These are phyloP conservation scores for Varanus komodoensis DNA, from an alignment of 2,113 vertebrate species.

Conservation along the genomic window DNA sequence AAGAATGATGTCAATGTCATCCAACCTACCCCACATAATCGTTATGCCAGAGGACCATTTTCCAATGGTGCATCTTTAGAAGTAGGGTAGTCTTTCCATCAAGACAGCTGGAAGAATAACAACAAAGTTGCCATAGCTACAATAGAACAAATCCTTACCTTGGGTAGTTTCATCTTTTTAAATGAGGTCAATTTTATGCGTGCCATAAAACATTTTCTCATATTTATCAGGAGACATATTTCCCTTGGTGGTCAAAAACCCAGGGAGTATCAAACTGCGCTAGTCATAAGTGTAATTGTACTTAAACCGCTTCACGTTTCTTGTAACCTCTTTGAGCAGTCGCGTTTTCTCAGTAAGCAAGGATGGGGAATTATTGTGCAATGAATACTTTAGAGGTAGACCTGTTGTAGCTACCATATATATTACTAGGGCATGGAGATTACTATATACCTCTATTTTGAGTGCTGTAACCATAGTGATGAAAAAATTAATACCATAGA, in stretches of 20 bases:
- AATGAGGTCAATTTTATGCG: neutral
- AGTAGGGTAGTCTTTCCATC: neutral
- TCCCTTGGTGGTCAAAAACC: neutral
- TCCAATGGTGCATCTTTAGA: neutral
- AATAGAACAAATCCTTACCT: neutral
- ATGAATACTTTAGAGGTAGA: neutral
- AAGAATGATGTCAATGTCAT: neutral
- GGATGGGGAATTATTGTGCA: neutral
- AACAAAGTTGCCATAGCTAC: neutral
- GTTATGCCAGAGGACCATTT: neutral
- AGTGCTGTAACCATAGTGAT: slow-evolving; percentile 19
- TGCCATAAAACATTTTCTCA: slow-evolving; percentile 7
- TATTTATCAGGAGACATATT: neutral
- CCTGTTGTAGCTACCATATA: neutral
- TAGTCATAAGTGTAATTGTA: neutral
- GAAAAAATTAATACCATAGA: neutral
- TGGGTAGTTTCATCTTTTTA: neutral
- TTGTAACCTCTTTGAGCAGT: neutral
- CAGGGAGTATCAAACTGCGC: neutral
- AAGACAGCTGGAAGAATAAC: neutral
- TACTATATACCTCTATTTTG: slow-evolving; percentile 4
- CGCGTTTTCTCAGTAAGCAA: neutral
- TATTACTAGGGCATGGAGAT: neutral
- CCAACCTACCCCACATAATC: neutral
- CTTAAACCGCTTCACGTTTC: neutral